phyloP scores from a whole-genome alignment of 2,888 invertebrate genomes.

The Barypeithes pellucidus region DNA sequence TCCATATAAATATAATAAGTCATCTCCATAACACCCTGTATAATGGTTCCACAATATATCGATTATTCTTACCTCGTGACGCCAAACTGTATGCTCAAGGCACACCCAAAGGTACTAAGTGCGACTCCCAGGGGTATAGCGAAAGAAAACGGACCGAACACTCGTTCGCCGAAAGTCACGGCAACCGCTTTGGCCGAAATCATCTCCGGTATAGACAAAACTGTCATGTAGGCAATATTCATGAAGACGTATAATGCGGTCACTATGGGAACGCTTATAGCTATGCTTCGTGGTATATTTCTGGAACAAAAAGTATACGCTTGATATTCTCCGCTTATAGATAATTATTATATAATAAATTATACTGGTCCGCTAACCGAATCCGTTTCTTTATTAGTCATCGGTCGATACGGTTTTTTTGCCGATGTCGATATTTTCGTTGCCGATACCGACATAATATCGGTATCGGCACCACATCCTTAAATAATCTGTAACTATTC shows the following conservation, averaged over 20 bases:
- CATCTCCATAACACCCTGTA: too few species aligned
- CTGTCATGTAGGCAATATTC: constrained; percentile 91
- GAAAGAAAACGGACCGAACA: constrained; percentile 79
- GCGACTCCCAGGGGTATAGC: constrained; percentile 85
- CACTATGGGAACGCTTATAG: constrained; percentile 87
- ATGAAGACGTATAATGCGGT: constrained; percentile 86
- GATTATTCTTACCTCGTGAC: constrained; percentile 80
- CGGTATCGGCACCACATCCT: too few species aligned
- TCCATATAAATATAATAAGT: too few species aligned
- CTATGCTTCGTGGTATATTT: constrained; percentile 86
- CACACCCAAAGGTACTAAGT: constrained; percentile 85
- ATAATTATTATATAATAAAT: too few species aligned
- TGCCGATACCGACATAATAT: too few species aligned
- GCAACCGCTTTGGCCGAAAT: constrained; percentile 85
- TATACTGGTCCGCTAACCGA: too few species aligned
- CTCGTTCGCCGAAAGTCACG: constrained; percentile 80
- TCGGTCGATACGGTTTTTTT: too few species aligned
- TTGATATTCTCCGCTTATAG: too few species aligned
- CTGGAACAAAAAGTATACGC: constrained; percentile 71
- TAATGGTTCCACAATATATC: too few species aligned
- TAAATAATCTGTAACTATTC: too few species aligned
- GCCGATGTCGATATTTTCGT: too few species aligned
- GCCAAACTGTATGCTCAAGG: constrained; percentile 84
- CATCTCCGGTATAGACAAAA: constrained; percentile 82
- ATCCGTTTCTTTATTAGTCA: too few species aligned